These are phyloP conservation scores for Helicoverpa zea DNA, from an alignment of 1,140 invertebrate genomes.

Conservation along the genomic window DNA sequence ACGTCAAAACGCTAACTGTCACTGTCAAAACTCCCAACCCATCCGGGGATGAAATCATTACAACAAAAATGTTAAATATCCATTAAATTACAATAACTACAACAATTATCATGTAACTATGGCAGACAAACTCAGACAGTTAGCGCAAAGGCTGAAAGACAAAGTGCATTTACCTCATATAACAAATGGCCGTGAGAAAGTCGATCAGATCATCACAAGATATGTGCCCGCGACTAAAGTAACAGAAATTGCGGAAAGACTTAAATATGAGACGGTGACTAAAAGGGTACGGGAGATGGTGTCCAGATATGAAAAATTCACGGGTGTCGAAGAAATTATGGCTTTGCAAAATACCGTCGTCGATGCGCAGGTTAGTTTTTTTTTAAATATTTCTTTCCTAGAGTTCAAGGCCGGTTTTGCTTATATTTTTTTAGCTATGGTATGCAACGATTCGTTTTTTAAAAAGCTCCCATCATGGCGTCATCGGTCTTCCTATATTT, in stretches of 20 bases:
- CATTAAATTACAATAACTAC: slow-evolving; percentile 54
- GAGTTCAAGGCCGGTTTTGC: slow-evolving; percentile 32
- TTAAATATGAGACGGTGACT: slow-evolving; percentile 72
- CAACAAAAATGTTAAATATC: slow-evolving; percentile 63
- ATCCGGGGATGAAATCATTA: slow-evolving; percentile 66
- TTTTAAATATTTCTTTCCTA: slow-evolving; percentile 7
- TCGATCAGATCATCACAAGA: slow-evolving; percentile 76
- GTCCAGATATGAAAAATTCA: slow-evolving; percentile 84
- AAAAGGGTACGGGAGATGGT: slow-evolving; percentile 77
- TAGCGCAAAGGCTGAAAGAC: slow-evolving; percentile 74
- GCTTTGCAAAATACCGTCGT: slow-evolving; percentile 83
- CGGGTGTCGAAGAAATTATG: slow-evolving; percentile 85
- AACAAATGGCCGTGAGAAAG: slow-evolving; percentile 68
- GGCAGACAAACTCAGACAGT: slow-evolving; percentile 76
- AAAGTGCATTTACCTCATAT: slow-evolving; percentile 73
- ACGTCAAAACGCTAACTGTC: not conserved
- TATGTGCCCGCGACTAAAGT: slow-evolving; percentile 75
- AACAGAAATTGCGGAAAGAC: slow-evolving; percentile 74
- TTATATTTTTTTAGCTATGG: slow-evolving; percentile 10
- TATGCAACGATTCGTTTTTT: not conserved
- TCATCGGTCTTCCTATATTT: not conserved
- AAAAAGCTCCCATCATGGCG: not conserved
- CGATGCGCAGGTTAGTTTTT: slow-evolving; percentile 77
- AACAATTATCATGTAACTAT: slow-evolving; percentile 68
- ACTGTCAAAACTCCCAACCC: slow-evolving; percentile 37